Evolutionary conservation across 2,888 invertebrate species (phyloP).

Genomic region (Calameuta idolon): DNA sequence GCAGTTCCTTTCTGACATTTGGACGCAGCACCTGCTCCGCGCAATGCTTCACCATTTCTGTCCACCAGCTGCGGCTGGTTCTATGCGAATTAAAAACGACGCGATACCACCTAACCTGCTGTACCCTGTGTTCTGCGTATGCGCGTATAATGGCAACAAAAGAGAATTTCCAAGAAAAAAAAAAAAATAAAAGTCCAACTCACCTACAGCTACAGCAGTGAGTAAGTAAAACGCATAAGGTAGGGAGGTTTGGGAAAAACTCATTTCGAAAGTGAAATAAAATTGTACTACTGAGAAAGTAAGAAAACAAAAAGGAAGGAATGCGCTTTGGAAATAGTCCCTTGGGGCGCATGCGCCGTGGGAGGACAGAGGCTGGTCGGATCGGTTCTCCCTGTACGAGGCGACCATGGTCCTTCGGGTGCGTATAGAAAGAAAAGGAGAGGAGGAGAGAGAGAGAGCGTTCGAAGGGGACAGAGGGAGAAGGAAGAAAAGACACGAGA

Average conservation of each 20-base stretch:
- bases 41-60: conserved; percentile 14
- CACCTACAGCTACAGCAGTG: background rate
- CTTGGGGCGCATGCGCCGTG: conserved; percentile 16
- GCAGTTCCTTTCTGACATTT: conserved; percentile 25
- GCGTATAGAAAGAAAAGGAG: background rate
- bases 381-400: background rate
- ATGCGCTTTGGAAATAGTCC: conserved; percentile 27
- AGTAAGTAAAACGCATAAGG: background rate
- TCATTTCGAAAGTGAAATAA: too few relatives aligned
- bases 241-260: too few relatives aligned
- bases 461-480: background rate
- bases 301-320: background rate
- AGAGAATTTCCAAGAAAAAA: background rate
- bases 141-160: background rate
- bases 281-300: too few relatives aligned
- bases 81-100: background rate
- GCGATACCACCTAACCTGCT: background rate
- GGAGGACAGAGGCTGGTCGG: conserved; percentile 3
- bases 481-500: background rate
- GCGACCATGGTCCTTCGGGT: background rate
- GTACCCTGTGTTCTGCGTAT: background rate
- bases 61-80: conserved; percentile 33
- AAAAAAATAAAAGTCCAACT: background rate
- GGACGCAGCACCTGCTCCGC: conserved; percentile 28
- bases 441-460: background rate